phyloP scores from a whole-genome alignment of 2,888 invertebrate genomes.

The Orthosia incerta region DNA sequence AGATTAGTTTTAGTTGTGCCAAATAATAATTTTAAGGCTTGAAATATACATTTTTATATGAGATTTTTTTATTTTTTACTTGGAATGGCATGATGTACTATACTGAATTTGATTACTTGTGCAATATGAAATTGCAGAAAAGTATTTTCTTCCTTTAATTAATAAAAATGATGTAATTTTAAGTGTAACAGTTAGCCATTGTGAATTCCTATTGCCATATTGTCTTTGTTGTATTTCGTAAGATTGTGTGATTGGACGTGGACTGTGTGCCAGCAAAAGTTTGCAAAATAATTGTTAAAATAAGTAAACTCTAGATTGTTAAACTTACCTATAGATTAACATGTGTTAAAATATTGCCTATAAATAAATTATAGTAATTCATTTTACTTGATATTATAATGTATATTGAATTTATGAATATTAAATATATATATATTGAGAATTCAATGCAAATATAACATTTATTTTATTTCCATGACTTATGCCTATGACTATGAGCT shows the following conservation, averaged over 20 bases:
- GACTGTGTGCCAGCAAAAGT: constrained; percentile 53
- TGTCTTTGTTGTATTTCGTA: constrained; percentile 83
- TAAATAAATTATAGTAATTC: constrained; percentile 91
- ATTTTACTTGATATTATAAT: constrained; percentile 91
- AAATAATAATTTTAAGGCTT: constrained; percentile 84
- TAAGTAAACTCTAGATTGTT: constrained; percentile 89
- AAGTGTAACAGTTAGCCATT: constrained; percentile 78
- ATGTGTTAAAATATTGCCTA: constrained; percentile 91
- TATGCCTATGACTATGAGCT: neutral
- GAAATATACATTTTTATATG: constrained; percentile 75
- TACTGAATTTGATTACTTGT: constrained; percentile 79
- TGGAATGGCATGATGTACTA: constrained; percentile 85
- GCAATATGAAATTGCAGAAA: constrained; percentile 82
- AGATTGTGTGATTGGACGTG: constrained; percentile 54
- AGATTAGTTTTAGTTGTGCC: constrained; percentile 81
- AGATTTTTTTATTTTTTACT: constrained; percentile 82
- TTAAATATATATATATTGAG: constrained; percentile 91
- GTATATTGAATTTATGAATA: constrained; percentile 91
- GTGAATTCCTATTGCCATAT: constrained; percentile 90
- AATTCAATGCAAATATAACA: constrained; percentile 82
- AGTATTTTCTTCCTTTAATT: constrained; percentile 80
- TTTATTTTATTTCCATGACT: constrained; percentile 52
- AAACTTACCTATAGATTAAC: constrained; percentile 90
- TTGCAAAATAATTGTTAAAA: constrained; percentile 83
- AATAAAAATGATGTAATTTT: constrained; percentile 69